phyloP scores from a whole-genome alignment of 1,140 invertebrate genomes.

The Drosophila teissieri region DNA sequence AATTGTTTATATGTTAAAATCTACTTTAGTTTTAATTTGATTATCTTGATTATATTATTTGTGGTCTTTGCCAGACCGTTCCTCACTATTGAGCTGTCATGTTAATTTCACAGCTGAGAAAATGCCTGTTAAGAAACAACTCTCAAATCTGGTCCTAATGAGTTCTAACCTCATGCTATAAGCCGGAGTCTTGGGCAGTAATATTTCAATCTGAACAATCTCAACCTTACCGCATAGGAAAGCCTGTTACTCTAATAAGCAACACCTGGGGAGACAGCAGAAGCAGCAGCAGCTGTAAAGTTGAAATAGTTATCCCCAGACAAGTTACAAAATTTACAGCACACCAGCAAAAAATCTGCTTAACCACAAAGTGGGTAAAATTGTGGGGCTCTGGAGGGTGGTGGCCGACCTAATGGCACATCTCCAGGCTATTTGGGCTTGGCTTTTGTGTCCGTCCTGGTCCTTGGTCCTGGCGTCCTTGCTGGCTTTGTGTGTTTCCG shows the following conservation, averaged over 20 bases:
- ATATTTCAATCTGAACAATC: slow-evolving; percentile 49
- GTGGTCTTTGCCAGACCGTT: not conserved
- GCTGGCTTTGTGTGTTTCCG: slow-evolving; percentile 68
- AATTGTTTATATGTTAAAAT: no score
- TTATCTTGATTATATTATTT: not conserved
- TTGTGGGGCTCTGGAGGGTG: slow-evolving; percentile 34
- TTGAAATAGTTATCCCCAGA: slow-evolving; percentile 38
- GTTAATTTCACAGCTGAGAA: not conserved
- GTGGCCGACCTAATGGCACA: slow-evolving; percentile 73
- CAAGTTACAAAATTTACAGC: slow-evolving; percentile 64
- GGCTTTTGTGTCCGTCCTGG: slow-evolving; percentile 55
- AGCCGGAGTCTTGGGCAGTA: slow-evolving; percentile 23
- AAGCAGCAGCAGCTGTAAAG: slow-evolving; percentile 18
- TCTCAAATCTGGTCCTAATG: slow-evolving; percentile 15
- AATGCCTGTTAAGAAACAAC: not conserved
- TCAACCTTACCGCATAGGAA: slow-evolving; percentile 35
- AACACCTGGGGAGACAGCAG: slow-evolving; percentile 51
- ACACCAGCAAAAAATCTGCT: slow-evolving; percentile 31
- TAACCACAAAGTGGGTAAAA: slow-evolving; percentile 57
- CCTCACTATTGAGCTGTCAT: not conserved
- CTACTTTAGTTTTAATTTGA: not conserved
- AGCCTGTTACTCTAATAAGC: slow-evolving; percentile 65
- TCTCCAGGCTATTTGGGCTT: slow-evolving; percentile 74
- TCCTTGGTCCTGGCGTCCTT: slow-evolving; percentile 26
- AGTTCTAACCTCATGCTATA: slow-evolving; percentile 32